These are phyloP conservation scores for Mythimna pallens DNA, from an alignment of 2,888 invertebrate species.

Conservation along the genomic window DNA sequence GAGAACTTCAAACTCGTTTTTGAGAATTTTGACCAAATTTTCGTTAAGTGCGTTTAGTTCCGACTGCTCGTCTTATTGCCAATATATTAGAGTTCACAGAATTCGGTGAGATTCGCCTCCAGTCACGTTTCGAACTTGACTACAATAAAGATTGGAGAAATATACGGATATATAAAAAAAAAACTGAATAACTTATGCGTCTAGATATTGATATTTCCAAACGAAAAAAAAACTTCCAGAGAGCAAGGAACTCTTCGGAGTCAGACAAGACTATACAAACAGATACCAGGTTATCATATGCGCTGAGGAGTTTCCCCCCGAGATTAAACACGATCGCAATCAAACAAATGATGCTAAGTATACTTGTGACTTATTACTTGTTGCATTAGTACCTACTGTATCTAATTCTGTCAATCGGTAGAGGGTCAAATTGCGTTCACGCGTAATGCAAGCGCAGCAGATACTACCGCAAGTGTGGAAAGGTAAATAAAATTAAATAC, in stretches of 20 bases:
- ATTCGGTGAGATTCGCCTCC: conserved; percentile 41
- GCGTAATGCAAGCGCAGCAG: not conserved
- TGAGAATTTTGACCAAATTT: conserved; percentile 39
- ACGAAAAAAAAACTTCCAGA: not conserved
- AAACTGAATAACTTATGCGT: not conserved
- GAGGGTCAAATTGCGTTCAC: not conserved
- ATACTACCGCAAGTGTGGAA: conserved; percentile 7
- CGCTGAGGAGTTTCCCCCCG: not conserved
- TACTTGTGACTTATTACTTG: not conserved
- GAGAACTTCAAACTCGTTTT: conserved; percentile 43
- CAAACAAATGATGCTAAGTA: not conserved
- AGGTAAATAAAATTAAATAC: conserved; percentile 8
- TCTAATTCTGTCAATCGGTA: too few relatives aligned
- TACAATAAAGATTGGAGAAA: conserved; percentile 51
- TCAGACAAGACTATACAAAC: not conserved
- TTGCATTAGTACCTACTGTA: not conserved
- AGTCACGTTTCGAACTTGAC: conserved; percentile 49
- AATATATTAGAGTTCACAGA: conserved; percentile 59
- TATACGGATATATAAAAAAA: conserved; percentile 31
- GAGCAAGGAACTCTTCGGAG: not conserved
- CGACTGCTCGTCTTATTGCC: conserved; percentile 47
- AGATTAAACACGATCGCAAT: not conserved
- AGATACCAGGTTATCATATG: not conserved
- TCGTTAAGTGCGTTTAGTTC: conserved; percentile 40
- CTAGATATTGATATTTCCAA: not conserved